phyloP scores from a whole-genome alignment of 1,140 invertebrate species.

The Bombus vancouverensis region DNA sequence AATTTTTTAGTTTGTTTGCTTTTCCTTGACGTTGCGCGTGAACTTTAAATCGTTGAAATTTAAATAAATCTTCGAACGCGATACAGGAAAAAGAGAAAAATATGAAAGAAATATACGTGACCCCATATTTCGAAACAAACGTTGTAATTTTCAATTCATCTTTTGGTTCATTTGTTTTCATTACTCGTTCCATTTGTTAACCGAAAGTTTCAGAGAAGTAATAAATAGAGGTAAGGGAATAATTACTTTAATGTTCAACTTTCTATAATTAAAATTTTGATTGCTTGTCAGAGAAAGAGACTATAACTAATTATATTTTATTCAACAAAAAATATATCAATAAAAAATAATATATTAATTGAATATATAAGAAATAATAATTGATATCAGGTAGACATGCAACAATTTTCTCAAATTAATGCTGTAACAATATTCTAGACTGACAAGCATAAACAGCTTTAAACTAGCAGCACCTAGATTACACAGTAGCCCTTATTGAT shows the following conservation, averaged over 20 bases:
- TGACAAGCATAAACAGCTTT: not conserved
- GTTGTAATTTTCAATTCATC: not conserved
- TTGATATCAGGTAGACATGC: not conserved
- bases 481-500: not conserved
- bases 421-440: not conserved
- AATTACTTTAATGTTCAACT: not conserved
- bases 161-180: not conserved
- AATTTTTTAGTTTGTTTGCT: not conserved
- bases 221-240: not conserved
- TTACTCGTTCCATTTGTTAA: not conserved
- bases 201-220: not conserved
- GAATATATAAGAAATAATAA: not conserved
- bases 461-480: not conserved
- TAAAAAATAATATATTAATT: not conserved
- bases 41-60: constrained; percentile 1
- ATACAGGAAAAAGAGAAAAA: not conserved
- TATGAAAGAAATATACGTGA: not conserved
- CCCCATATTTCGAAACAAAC: not conserved
- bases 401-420: not conserved
- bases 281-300: not conserved
- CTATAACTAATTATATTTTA: not conserved
- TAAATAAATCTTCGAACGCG: not conserved
- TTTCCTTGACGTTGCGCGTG: not conserved
- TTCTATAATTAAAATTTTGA: not conserved
- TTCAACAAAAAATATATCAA: no score